Percentiles rank a stretch among this genome's conserved stretches.
phyloP scores from a whole-genome alignment of 2,888 invertebrate species.

The Volucella zonaria region DNA sequence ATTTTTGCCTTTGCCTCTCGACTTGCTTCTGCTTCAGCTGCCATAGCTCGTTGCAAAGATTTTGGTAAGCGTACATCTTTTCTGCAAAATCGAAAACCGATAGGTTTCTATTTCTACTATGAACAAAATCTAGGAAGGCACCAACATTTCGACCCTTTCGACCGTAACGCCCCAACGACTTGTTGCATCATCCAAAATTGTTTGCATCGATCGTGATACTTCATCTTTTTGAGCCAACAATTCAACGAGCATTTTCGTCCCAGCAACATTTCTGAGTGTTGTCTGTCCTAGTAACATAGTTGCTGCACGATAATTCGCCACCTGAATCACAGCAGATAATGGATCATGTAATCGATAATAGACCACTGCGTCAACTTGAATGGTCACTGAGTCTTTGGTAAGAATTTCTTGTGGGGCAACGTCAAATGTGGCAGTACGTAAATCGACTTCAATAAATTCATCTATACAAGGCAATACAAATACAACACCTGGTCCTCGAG shows the following conservation, averaged over 20 bases:
- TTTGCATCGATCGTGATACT: slow-evolving; percentile 93
- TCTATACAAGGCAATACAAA: slow-evolving; percentile 86
- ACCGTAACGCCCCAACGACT: slow-evolving; percentile 96
- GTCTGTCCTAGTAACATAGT: slow-evolving; percentile 91
- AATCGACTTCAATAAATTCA: slow-evolving; percentile 84
- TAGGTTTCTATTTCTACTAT: neutral
- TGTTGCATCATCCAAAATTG: slow-evolving; percentile 91
- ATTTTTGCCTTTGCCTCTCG: slow-evolving; percentile 88
- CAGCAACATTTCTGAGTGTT: slow-evolving; percentile 93
- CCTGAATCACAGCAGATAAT: slow-evolving; percentile 87
- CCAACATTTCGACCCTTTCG: slow-evolving; percentile 95
- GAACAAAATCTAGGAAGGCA: neutral
- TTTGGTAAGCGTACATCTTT: slow-evolving; percentile 84
- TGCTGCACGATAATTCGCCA: slow-evolving; percentile 85
- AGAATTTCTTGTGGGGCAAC: slow-evolving; percentile 87
- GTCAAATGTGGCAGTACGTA: slow-evolving; percentile 85
- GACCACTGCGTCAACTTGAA: slow-evolving; percentile 94
- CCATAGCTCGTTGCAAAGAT: slow-evolving; percentile 87
- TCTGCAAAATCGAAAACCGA: slow-evolving; percentile 77
- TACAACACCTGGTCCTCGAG: slow-evolving; percentile 85
- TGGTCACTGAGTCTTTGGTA: slow-evolving; percentile 95
- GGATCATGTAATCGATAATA: slow-evolving; percentile 91
- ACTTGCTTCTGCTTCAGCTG: slow-evolving; percentile 87
- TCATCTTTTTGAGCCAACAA: slow-evolving; percentile 95
- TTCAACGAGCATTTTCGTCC: slow-evolving; percentile 94